Percentiles rank a stretch among this genome's conserved stretches.
phyloP scores from a whole-genome alignment of 2,113 vertebrate species.

The Triplophysa siluroides region DNA sequence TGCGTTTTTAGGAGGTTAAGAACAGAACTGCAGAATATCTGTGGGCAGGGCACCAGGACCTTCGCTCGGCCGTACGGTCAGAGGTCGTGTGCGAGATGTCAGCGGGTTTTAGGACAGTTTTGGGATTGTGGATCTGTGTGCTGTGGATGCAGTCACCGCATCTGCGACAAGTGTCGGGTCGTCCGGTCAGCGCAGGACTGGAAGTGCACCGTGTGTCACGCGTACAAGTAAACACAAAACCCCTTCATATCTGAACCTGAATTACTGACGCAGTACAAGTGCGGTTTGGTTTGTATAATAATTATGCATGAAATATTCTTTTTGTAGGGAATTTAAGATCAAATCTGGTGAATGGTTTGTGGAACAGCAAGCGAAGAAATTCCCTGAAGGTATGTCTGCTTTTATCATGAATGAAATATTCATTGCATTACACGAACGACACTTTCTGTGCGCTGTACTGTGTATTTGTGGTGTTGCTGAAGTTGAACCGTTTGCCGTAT shows the following conservation, averaged over 20 bases:
- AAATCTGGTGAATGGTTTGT: conserved; percentile 93
- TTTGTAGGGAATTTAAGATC: conserved; percentile 84
- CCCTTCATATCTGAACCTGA: no score
- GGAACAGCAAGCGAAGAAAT: conserved; percentile 87
- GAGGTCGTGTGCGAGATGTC: conserved; percentile 85
- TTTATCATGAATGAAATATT: background rate
- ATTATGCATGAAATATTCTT: no score
- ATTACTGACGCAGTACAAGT: no score
- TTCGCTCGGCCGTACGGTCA: conserved; percentile 64
- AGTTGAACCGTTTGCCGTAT: background rate
- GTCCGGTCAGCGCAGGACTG: conserved; percentile 66
- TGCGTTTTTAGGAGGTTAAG: conserved; percentile 80
- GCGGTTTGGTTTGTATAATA: no score
- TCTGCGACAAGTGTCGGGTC: conserved; percentile 83
- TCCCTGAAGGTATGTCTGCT: conserved; percentile 78
- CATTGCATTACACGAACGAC: no score
- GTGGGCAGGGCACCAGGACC: conserved; percentile 71
- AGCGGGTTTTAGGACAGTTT: conserved; percentile 76
- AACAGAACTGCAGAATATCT: conserved; percentile 80
- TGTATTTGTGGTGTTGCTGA: no score
- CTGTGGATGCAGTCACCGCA: conserved; percentile 86
- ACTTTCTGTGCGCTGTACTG: no score
- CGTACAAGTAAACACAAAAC: conserved; percentile 75
- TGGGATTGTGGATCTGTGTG: conserved; percentile 84
- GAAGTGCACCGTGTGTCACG: conserved; percentile 88